Evolutionary conservation across 2,888 invertebrate genomes (phyloP), one percentile per base, ranked within the genome.

Genomic region (Stenotaenia linearis): DNA sequence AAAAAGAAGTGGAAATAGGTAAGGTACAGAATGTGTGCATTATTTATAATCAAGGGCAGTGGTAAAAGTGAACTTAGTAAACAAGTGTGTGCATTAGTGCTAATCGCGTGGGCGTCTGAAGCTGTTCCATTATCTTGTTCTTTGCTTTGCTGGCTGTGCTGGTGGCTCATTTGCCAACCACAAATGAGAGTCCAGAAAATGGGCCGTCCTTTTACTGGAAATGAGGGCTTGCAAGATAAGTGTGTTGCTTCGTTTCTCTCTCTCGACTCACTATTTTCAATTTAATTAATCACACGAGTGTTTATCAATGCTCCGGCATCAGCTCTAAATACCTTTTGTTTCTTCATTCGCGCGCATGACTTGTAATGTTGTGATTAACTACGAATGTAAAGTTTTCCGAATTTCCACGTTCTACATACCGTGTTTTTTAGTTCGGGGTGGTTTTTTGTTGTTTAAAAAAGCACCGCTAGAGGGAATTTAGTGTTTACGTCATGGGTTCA

Each of bases 41-140:
- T 69, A 69, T 69, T 69, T 69, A 69, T 69, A 69, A 28, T n/a
- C 3, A 69, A n/a, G 28, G 12, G 6, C 12, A 28, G 23, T 28
- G 23, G 23, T 69, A 69, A 69, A 28, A 28, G 28, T 69, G 69
- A 69, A 69, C 69, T 69, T 69, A 25, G 69, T 69, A 69, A 69
- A 69, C 69, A 69, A 69, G 69, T 69, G 69, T 69, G 69, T 69
- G 28, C 69, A 69, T 69, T 69, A 69, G 69, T 69, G 69, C 69
- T 69, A 69, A 69, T 69, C 69, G 69, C 69, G 9, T 28, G 69
- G 69, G 69, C 69, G 28, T 69, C 69, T 69, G 69, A 69, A 69
- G 69, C 69, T 69, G 69, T 69, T 69, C 69, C 69, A 69, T 69
- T 69, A 69, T 69, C 69, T 69, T 69, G 69, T 69, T 69, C 50